Base-by-base conservation (phyloP, 2,888 invertebrate species). In the Euproctis similis region DNA sequence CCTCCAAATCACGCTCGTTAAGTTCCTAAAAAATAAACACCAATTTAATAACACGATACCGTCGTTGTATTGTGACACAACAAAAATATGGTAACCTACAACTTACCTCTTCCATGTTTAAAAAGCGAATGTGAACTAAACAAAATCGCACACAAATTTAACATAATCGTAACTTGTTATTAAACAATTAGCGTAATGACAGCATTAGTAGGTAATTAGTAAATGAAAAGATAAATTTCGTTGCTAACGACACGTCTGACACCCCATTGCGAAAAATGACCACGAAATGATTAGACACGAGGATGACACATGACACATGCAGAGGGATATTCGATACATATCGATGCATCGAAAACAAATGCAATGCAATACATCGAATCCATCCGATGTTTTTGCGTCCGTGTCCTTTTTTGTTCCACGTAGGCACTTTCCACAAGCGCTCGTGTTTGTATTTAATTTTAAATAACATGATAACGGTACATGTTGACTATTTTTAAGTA, bases 61-160 rank as follows among this genome's bases (percentile, higher is more conserved):
- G 22, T 38, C 20, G 11, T 4, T 37, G 28, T 49, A 47, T 50
- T 50, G 64, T 72, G 69, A 78, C 71, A 77, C 67, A 73, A 74
- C 65, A 69, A 67, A 71, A 67, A 66, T 66, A 69, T 59, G 53
- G 51, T 59, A 69, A 68, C 61, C 46, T 45, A 53, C 52, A 53
- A 67, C 75, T 54, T 55, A 82, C 82, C 77, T 81, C 80, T 62
- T 81, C 82, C 82, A 84, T 84, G 63, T 64, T 81, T 73, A 53
- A 59, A 64, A 60, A 61, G 66, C 54, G 53, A 72, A 67, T 74
- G 68, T 60, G 61, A 73, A 65, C 61, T 50, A 65, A 75, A 73
- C 59, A 68, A 55, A 63, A 63, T 56, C 55, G 59, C 60, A 68
- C 67, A 66, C 64, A 60, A 72, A 72, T 70, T 64, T 57, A 75